phyloP scores from a whole-genome alignment of 2,113 vertebrate genomes.

The Tragelaphus strepsiceros region DNA sequence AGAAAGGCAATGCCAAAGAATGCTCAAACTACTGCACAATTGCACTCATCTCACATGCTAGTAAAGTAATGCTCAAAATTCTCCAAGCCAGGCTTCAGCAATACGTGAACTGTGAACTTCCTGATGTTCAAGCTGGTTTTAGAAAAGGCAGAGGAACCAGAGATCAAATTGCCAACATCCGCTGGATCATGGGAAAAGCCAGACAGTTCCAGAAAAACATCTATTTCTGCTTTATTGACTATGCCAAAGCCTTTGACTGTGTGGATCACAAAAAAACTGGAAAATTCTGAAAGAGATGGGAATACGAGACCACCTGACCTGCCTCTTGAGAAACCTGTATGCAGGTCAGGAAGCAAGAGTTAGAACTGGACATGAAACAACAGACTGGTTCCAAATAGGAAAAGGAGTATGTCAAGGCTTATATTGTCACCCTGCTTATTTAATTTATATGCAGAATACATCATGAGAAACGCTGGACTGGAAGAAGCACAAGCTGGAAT shows the following conservation, averaged over 20 bases:
- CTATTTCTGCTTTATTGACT: too few relatives aligned
- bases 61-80: not conserved
- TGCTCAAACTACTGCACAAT: not conserved
- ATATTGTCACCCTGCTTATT: not conserved
- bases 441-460: not conserved
- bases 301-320: too few relatives aligned
- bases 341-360: too few relatives aligned
- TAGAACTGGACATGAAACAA: too few relatives aligned
- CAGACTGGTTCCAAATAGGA: too few relatives aligned
- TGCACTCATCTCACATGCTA: not conserved
- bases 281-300: too few relatives aligned
- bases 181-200: too few relatives aligned
- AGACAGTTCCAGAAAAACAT: too few relatives aligned
- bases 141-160: not conserved
- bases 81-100: not conserved
- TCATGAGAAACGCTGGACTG: not conserved
- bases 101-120: rapidly evolving
- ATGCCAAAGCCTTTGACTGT: too few relatives aligned
- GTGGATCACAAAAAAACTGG: too few relatives aligned
- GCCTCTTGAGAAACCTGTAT: too few relatives aligned
- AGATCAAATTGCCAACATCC: not conserved
- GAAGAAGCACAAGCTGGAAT: not conserved
- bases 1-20: not conserved
- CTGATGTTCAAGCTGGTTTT: not conserved
- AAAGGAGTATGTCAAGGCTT: too few relatives aligned